A percentile compares a stretch with the other conserved stretches of the same genome.
These are phyloP conservation scores for Xestobium rufovillosum DNA, from an alignment of 2,888 invertebrate genomes.

Conservation along the genomic window DNA sequence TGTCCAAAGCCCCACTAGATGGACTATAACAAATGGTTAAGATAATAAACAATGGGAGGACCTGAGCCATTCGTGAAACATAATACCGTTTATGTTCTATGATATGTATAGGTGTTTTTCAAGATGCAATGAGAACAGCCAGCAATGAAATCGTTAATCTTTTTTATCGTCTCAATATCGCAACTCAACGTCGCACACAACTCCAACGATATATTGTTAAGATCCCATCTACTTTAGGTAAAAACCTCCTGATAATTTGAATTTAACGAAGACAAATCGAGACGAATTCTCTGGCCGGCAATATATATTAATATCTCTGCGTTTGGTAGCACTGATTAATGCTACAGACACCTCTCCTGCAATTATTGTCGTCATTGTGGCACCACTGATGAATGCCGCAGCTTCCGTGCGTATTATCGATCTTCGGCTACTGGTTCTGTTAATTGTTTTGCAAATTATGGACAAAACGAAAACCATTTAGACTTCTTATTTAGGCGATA, in stretches of 20 bases:
- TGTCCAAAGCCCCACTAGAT: no score
- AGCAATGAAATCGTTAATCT: constrained; percentile 37
- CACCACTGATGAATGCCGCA: constrained; percentile 30
- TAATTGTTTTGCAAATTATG: constrained; percentile 14
- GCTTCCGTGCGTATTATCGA: constrained; percentile 21
- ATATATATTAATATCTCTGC: constrained; percentile 28
- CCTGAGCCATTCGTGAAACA: no score
- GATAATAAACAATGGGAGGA: no score
- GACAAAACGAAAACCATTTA: constrained; percentile 5
- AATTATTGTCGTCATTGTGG: constrained; percentile 33
- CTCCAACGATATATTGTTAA: constrained; percentile 37
- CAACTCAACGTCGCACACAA: constrained; percentile 30
- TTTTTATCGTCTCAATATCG: constrained; percentile 35
- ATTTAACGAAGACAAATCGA: constrained; percentile 42
- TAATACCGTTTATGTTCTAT: no score
- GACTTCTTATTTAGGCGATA: constrained; percentile 5
- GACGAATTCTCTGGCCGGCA: constrained; percentile 30
- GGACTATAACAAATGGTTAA: no score
- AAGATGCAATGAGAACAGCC: no score
- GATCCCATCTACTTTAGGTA: constrained; percentile 32
- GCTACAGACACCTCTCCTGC: constrained; percentile 25
- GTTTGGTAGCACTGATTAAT: constrained; percentile 24
- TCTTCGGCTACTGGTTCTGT: constrained; percentile 7
- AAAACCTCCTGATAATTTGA: constrained; percentile 36
- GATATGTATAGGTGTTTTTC: no score